These are phyloP conservation scores for Paelopatides confundens DNA, from an alignment of 53 echinoderm and acorn worm genomes.

Conservation along the genomic window DNA sequence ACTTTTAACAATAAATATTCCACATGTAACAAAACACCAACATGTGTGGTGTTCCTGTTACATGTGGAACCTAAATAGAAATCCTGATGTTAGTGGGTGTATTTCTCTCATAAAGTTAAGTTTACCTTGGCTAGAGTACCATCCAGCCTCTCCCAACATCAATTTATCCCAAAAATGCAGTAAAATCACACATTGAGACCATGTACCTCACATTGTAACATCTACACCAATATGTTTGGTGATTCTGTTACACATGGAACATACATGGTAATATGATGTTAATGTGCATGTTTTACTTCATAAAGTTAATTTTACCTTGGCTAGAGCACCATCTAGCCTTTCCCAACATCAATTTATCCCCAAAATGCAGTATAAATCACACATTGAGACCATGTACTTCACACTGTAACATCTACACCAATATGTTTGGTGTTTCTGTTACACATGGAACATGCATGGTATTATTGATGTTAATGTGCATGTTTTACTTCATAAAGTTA, in stretches of 20 bases:
- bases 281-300: not conserved
- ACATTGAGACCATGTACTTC: not conserved
- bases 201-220: slow-evolving; percentile 13
- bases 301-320: not conserved
- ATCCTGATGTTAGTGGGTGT: not conserved
- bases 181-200: not conserved
- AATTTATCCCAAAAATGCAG: not conserved
- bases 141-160: not conserved
- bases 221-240: not conserved
- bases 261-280: not conserved
- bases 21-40: slow-evolving; percentile 28
- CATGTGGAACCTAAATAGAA: not conserved
- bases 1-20: not conserved
- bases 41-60: slow-evolving; percentile 18
- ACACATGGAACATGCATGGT: no score
- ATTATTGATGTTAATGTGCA: not conserved
- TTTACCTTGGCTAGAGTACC: not conserved
- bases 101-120: not conserved
- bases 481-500: not conserved
- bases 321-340: not conserved
- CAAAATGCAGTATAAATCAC: no score
- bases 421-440: not conserved
- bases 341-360: not conserved
- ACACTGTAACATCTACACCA: slow-evolving; percentile 11
- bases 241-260: not conserved